Percentiles rank a stretch among this genome's conserved stretches.
Evolutionary conservation across 2,113 vertebrate genomes (phyloP).

Genomic region (Hippocampus abdominalis): DNA sequence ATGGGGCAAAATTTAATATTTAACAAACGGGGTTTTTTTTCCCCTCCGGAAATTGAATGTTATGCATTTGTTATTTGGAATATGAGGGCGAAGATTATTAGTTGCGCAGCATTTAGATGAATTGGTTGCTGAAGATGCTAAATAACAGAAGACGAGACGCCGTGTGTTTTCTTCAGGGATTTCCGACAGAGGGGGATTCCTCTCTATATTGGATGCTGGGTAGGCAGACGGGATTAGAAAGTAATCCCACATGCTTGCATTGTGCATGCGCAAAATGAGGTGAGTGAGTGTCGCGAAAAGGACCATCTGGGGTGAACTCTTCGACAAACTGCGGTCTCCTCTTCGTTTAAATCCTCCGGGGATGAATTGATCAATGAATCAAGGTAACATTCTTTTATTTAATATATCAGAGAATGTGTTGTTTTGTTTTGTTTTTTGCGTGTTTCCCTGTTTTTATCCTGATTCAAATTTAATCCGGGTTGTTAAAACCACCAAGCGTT

Average conservation of each 20-base stretch:
- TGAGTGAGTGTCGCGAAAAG: constrained; percentile 13
- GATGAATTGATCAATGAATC: neutral
- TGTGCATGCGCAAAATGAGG: constrained; percentile 57
- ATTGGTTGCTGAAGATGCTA: neutral
- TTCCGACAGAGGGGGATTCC: constrained; percentile 12
- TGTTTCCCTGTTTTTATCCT: neutral
- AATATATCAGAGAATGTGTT: neutral
- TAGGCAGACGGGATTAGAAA: constrained; percentile 42
- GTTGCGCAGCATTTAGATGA: neutral
- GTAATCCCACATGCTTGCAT: constrained; percentile 46
- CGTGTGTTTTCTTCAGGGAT: neutral
- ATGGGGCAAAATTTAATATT: constrained; percentile 29
- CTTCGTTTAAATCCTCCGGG: neutral
- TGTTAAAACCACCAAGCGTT: constrained; percentile 4
- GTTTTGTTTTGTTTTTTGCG: too few species aligned
- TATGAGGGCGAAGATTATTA: neutral
- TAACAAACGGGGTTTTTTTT: constrained; percentile 9
- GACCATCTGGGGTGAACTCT: constrained; percentile 3
- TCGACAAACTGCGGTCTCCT: constrained; percentile 5
- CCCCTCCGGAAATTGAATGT: neutral
- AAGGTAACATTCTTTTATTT: constrained; percentile 38
- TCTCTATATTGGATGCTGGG: constrained; percentile 16
- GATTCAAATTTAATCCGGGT: constrained; percentile 14
- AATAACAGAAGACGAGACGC: neutral
- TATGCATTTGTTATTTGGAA: neutral